Base-by-base conservation (phyloP, 2,113 vertebrate species). In the Marmota monax region DNA sequence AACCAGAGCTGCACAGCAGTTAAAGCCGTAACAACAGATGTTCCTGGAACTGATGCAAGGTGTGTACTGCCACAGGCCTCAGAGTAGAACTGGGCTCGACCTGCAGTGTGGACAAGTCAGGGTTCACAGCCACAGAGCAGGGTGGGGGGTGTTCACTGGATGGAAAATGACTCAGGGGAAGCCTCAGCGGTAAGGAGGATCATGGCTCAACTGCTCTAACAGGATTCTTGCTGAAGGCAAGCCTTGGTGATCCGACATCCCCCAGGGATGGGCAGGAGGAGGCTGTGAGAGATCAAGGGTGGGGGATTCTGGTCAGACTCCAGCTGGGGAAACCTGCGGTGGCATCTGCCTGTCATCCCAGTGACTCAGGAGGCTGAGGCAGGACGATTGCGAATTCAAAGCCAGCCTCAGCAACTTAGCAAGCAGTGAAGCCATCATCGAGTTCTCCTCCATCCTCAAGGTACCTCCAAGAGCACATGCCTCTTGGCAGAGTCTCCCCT, bases 201-300 rank as follows among this genome's bases (percentile, higher is more conserved):
- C 84, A 70, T 92, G 74, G 88, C 48, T 84, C 37, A 88, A 58
- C 17, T 22, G 9, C 8, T 5, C 7, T 73, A 48, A 45, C 4
- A 63, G 87, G 56, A 84, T 84, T 89, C 48, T 82, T 56, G 45
- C 58, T 90, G 80, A 69, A 85, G 92, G 27, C 25, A 39, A 74
- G 74, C 53, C 8, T 20, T 4, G 27, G 45, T 34, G 37, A 20
- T 69, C 79, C 65, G 84, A n/a, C 6, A 22, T 37, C 34, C 51
- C 84, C 65, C 69, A 45, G 23, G 7, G 29, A 45, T 45, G 45
- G 6, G 8, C 2, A 37, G 37, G 27, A 88, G 37, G 20, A 73
- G 5, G 34, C 48, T n/a, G 65, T 5, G 51, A 34, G 22, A 63
- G 77, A 80, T 42, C 2, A 0, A 37, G 32, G 27, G 45, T 25